phyloP scores from a whole-genome alignment of 1,140 invertebrate genomes.

The Zaprionus africanus region DNA sequence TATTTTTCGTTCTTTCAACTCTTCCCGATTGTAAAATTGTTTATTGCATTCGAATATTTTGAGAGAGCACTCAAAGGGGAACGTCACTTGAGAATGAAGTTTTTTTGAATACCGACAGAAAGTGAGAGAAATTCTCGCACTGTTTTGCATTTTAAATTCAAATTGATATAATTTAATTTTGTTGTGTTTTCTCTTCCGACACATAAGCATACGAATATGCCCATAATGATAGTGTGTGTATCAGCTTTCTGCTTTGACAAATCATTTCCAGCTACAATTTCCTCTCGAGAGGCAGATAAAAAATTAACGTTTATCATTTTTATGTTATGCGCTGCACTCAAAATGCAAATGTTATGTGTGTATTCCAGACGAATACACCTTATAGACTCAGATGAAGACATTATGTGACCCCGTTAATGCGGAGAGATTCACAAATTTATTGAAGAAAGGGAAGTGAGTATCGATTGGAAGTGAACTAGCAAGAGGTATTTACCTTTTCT shows the following conservation, averaged over 20 bases:
- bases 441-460: neutral
- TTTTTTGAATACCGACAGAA: neutral
- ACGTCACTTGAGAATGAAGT: conserved; percentile 20
- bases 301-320: conserved; percentile 77
- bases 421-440: conserved; percentile 8
- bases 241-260: conserved; percentile 60
- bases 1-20: neutral
- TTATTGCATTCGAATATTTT: conserved; percentile 28
- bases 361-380: conserved; percentile 21
- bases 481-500: neutral
- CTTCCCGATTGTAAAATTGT: conserved; percentile 7
- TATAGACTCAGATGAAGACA: conserved; percentile 44
- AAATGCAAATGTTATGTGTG: conserved; percentile 63
- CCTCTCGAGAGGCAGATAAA: conserved; percentile 45
- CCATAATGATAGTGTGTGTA: conserved; percentile 14
- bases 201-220: conserved; percentile 20
- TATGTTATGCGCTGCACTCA: conserved; percentile 53
- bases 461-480: neutral
- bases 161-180: conserved; percentile 50
- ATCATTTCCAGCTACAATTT: conserved; percentile 67
- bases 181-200: conserved; percentile 59
- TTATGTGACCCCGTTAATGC: conserved; percentile 31
- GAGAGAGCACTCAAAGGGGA: conserved; percentile 14
- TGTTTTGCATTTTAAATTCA: conserved; percentile 36
- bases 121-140: neutral